phyloP scores from a whole-genome alignment of 1,140 invertebrate species.

The Apis laboriosa region DNA sequence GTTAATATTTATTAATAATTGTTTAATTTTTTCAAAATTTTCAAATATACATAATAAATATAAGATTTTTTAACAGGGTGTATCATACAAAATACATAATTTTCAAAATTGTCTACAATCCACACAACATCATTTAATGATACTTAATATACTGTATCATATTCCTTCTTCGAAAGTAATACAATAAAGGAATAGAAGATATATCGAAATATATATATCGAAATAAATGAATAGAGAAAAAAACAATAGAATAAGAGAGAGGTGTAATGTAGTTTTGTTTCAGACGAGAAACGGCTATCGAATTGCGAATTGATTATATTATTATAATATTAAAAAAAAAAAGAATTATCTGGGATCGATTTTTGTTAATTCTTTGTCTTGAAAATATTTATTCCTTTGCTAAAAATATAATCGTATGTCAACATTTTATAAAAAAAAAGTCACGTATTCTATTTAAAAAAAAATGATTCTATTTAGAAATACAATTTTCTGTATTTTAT shows the following conservation, averaged over 20 bases:
- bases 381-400: constrained; percentile 7
- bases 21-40: too few relatives aligned
- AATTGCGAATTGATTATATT: neutral
- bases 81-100: neutral
- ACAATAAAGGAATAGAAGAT: too few relatives aligned
- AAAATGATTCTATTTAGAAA: neutral
- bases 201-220: neutral
- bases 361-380: neutral
- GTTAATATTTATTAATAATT: too few relatives aligned
- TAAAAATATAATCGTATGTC: neutral
- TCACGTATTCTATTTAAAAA: constrained; percentile 1
- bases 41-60: too few relatives aligned
- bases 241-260: neutral
- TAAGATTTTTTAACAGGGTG: too few relatives aligned
- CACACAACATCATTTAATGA: neutral
- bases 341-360: neutral
- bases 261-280: neutral
- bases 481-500: neutral
- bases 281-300: neutral
- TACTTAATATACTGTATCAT: too few relatives aligned
- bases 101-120: neutral
- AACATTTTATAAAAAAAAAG: neutral
- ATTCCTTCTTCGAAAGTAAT: too few relatives aligned
- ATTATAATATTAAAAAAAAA: neutral
- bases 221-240: neutral